These are phyloP conservation scores for Drosophila parvula DNA, from an alignment of 1,140 invertebrate genomes.

Conservation along the genomic window DNA sequence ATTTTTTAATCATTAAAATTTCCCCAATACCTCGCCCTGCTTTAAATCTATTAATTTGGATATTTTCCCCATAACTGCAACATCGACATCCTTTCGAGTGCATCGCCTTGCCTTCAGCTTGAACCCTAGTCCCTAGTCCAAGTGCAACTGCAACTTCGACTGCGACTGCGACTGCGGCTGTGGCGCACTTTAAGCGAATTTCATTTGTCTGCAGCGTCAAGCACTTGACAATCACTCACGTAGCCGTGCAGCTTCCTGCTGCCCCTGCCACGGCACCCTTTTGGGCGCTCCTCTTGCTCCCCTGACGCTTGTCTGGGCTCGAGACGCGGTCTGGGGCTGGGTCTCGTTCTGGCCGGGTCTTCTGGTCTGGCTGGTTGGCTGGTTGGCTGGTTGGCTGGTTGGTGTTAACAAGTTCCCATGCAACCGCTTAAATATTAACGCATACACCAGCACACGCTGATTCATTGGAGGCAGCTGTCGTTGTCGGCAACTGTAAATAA, in stretches of 20 bases:
- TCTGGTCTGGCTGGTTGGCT: constrained; percentile 25
- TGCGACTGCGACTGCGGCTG: constrained; percentile 43
- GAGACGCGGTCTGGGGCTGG: constrained; percentile 23
- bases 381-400: constrained; percentile 36
- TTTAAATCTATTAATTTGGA: neutral
- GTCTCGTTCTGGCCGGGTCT: constrained; percentile 29
- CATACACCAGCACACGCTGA: constrained; percentile 49
- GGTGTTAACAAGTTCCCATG: constrained; percentile 82
- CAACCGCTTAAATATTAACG: constrained; percentile 81
- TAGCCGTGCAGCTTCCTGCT: constrained; percentile 72
- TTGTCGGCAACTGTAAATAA: constrained; percentile 77
- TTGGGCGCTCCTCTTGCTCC: constrained; percentile 27
- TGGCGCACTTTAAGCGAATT: constrained; percentile 79
- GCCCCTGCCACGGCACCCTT: constrained; percentile 8
- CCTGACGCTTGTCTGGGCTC: constrained; percentile 53
- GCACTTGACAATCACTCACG: constrained; percentile 82
- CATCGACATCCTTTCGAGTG: constrained; percentile 1
- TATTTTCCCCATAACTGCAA: no score
- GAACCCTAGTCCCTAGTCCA: constrained; percentile 22
- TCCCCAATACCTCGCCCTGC: neutral
- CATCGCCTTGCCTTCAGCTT: constrained; percentile 3
- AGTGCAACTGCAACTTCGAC: constrained; percentile 32
- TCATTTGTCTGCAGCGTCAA: constrained; percentile 82
- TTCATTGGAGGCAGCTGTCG: constrained; percentile 46
- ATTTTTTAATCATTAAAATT: neutral